Evolutionary conservation across 2,113 vertebrate genomes (phyloP), one percentile per base, ranked within the genome.

Genomic region (Lota lota): DNA sequence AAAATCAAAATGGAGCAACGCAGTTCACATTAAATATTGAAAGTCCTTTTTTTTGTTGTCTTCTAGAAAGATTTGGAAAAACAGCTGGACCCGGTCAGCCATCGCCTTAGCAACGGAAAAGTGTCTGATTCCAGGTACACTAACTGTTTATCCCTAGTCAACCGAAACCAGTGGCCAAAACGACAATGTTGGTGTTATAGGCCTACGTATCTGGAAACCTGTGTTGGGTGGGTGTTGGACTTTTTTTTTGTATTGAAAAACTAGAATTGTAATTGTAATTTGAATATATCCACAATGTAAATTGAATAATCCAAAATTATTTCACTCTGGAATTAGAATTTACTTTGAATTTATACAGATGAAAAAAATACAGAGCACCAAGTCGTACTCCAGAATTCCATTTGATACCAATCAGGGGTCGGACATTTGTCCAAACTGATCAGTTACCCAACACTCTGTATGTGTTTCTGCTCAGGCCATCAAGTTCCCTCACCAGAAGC

Each of bases 101-200:
- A 69, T 22, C 75, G 63, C 59, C 61, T 57, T 20, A 63, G 20
- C 6, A 67, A 62, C 51, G 77, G 74, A 60, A 82, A 83, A 53
- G 73, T 71, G 10, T 21, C 18, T 19, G 79, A 84, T 22, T 82
- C 36, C 70, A 88, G 85, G 91, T 92, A 22, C 3, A 16, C 53
- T 56, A 4, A n/a, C 16, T 56, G n/a, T 56, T 17, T 56, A 17
- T 18, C 16, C 16, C 17, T 17, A 56, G n/a, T 18, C n/a, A 56
- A 18, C 4, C 53, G 18, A 17, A 53, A 3, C 51, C 51, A 53
- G 17, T 33, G 28, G 28, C 28, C 28, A 4, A 33, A 33, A 33
- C 28, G 28, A 33, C 28, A 33, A 33, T 33, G 28, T 33, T 33
- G 28, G 28, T 33, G 28, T 33, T 6, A 33, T 33, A 33, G 28